A percentile compares a stretch with the other conserved stretches of the same genome.
Conservation (phyloP, 1,140 invertebrate species). For the Drosophila fuyamai region DNA sequence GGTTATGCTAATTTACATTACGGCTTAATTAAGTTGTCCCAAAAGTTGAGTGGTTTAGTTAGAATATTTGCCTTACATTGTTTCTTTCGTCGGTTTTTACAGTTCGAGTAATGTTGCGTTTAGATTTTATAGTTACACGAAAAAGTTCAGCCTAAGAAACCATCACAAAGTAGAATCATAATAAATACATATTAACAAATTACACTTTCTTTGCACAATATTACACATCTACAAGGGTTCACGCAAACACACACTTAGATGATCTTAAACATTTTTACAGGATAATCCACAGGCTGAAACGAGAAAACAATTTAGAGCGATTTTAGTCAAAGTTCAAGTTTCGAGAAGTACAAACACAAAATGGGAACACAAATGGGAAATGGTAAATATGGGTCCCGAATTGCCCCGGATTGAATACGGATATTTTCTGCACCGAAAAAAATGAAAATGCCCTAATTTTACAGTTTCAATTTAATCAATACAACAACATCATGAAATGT, state of each 20-base stretch:
- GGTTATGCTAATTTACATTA: slow-evolving; percentile 58
- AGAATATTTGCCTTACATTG: slow-evolving; percentile 74
- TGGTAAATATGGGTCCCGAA: slow-evolving; percentile 46
- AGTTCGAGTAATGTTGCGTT: slow-evolving; percentile 43
- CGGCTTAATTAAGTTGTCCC: slow-evolving; percentile 52
- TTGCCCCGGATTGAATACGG: slow-evolving; percentile 13
- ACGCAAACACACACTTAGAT: slow-evolving; percentile 40
- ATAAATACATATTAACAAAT: slow-evolving; percentile 73
- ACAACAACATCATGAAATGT: not conserved
- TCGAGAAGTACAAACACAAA: slow-evolving; percentile 1
- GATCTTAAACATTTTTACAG: slow-evolving; percentile 54
- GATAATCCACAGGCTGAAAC: slow-evolving; percentile 42
- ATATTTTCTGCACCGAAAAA: slow-evolving; percentile 7
- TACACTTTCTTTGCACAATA: slow-evolving; percentile 45
- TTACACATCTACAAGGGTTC: slow-evolving; percentile 32
- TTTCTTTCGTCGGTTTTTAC: slow-evolving; percentile 56
- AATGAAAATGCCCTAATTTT: not conserved
- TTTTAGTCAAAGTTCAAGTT: slow-evolving; percentile 20
- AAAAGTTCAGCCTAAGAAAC: slow-evolving; percentile 82
- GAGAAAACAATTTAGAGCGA: slow-evolving; percentile 43
- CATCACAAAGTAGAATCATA: slow-evolving; percentile 79
- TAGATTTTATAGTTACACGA: slow-evolving; percentile 69
- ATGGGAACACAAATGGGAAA: slow-evolving; percentile 13
- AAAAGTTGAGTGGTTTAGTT: slow-evolving; percentile 63
- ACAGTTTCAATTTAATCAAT: too few relatives aligned